A percentile compares a stretch with the other conserved stretches of the same genome.
Conservation (phyloP, 2,113 vertebrate genomes). For the Campylomormyrus numenius region DNA sequence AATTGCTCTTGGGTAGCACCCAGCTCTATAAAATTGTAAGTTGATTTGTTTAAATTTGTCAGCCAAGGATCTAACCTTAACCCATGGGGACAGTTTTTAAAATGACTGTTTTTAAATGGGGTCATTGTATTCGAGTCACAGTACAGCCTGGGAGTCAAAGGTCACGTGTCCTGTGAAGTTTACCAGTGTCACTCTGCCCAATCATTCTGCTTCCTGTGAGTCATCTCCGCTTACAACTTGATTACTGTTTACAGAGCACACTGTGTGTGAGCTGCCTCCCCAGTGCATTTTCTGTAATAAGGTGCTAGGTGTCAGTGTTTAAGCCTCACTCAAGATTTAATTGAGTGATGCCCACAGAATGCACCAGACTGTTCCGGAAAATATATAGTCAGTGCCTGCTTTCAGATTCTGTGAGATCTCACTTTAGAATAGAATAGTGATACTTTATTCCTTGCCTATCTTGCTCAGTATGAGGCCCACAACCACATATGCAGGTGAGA, state of each 20-base stretch:
- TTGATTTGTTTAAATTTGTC: not conserved
- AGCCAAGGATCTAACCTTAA: not conserved
- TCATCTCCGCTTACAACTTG: not conserved
- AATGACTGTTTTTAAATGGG: not conserved
- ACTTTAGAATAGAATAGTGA: not conserved
- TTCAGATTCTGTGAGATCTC: not conserved
- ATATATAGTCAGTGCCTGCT: not conserved
- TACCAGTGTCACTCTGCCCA: not conserved
- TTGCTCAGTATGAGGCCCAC: not conserved
- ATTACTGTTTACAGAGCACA: not conserved
- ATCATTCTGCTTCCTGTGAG: not conserved
- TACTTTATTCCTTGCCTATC: not conserved
- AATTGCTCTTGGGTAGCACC: not conserved
- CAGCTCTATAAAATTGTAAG: not conserved
- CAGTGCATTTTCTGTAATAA: not conserved
- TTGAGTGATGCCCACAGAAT: not conserved
- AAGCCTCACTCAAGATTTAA: not conserved
- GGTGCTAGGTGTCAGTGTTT: not conserved
- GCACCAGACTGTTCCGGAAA: not conserved
- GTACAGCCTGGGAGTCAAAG: not conserved
- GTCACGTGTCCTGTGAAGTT: not conserved
- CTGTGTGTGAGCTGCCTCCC: not conserved
- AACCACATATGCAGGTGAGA: not conserved
- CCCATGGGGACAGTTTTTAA: not conserved
- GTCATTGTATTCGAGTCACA: not conserved